phyloP scores from a whole-genome alignment of 2,797 vertebrate species.

The Rhynchonycteris naso region DNA sequence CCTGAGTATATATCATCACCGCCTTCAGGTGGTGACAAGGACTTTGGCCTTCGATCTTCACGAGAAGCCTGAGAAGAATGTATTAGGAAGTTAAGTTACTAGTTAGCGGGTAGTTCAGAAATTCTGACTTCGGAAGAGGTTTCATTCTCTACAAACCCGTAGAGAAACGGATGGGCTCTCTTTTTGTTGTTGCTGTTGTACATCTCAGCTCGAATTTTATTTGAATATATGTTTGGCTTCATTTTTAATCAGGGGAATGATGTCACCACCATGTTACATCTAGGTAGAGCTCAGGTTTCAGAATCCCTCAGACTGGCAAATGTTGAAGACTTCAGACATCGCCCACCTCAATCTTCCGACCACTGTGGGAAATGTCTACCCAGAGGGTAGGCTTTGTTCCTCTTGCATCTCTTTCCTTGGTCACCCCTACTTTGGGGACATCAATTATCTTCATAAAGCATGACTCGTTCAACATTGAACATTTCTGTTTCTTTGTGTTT shows the following conservation, averaged over 20 bases:
- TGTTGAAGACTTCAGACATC: no score
- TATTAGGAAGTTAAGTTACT: neutral
- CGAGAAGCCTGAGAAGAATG: neutral
- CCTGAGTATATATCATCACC: neutral
- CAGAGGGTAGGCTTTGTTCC: fast-evolving
- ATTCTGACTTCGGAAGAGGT: neutral
- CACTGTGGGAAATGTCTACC: fast-evolving
- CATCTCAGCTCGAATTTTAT: neutral
- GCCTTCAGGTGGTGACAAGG: neutral
- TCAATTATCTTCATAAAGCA: neutral
- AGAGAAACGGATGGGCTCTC: neutral
- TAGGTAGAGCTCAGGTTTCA: neutral
- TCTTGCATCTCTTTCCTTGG: neutral
- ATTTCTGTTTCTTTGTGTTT: neutral
- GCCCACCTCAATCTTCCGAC: neutral
- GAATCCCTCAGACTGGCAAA: neutral
- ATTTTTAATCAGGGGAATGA: neutral
- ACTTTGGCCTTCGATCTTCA: neutral
- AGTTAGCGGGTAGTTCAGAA: neutral
- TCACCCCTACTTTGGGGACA: neutral
- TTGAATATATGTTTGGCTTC: neutral
- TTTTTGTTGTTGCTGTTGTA: neutral
- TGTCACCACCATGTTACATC: neutral
- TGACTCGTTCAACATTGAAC: no score
- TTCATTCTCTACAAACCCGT: neutral